Percentiles rank a stretch among this genome's conserved stretches.
Conservation (phyloP, 30 jellyfish, hydroid and myxozoan genomes). For the Turritopsis rubra region DNA sequence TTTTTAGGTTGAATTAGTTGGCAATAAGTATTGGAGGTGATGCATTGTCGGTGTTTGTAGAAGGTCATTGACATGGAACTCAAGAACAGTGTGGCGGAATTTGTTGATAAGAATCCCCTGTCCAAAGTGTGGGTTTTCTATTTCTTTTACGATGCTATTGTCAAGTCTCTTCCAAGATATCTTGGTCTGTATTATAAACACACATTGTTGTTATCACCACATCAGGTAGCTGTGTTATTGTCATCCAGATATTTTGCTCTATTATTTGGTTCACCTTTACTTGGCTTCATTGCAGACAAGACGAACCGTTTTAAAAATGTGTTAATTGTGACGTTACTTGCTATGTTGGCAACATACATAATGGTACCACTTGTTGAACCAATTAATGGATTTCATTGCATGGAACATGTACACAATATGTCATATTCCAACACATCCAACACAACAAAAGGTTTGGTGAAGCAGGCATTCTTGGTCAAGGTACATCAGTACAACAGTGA, state of each 20-base stretch:
- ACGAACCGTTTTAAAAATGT: slow-evolving; percentile 42
- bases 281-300: slow-evolving; percentile 76
- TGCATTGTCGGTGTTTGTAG: background rate
- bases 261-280: slow-evolving; percentile 65
- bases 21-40: background rate
- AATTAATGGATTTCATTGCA: slow-evolving; percentile 50
- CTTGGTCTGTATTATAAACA: slow-evolving; percentile 69
- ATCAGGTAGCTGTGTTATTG: slow-evolving; percentile 48
- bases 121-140: slow-evolving; percentile 59
- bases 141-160: slow-evolving; percentile 55
- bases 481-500: background rate
- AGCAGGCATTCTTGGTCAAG: background rate
- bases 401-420: background rate
- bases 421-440: background rate
- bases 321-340: slow-evolving; percentile 48
- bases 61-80: slow-evolving; percentile 2
- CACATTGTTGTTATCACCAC: slow-evolving; percentile 69
- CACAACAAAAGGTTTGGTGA: background rate
- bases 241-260: slow-evolving; percentile 60
- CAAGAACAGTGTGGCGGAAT: background rate
- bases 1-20: background rate
- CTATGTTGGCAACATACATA: slow-evolving; percentile 48
- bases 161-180: slow-evolving; percentile 52
- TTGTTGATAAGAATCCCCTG: slow-evolving; percentile 19
- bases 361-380: slow-evolving; percentile 49